Evolutionary conservation across 2,113 vertebrate genomes (phyloP), one percentile per base, ranked within the genome.

Genomic region (Eptesicus fuscus): DNA sequence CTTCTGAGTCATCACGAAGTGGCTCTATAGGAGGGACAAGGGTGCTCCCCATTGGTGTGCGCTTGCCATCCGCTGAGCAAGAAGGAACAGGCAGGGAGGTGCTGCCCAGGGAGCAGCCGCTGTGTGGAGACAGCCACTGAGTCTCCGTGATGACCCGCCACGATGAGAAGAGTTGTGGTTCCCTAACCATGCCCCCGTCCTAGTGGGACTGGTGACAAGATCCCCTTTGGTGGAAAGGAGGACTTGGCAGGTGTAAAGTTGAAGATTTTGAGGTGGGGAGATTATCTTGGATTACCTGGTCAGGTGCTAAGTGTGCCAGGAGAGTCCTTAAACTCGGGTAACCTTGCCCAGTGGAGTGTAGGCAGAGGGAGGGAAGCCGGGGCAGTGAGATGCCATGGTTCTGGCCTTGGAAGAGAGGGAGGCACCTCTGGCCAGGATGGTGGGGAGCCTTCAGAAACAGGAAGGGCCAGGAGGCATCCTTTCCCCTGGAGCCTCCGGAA

Each of bases 11-110:
- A 6, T 14, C 28, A 2, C 0, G 0, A 25, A 6, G 35, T 1
- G 0, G 8, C 9, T 47, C 61, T 47, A 9, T 5, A 47, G 51
- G 30, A 82, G 83, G 13, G 59, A 14, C 1, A 9, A 40, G 67
- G 56, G 3, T 2, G 35, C 37, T 82, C 77, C 1, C 2, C 9
- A 4, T 0, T 0, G 0, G 0, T 13, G 30, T 17, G 1, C 0
- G 0, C 0, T 0, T 9, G 35, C 40, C 30, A 61, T 4, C 32
- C 2, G 10, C 35, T 23, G 4, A 7, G 10, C 51, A 4, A 2
- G 0, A 25, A 30, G 1, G 9, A 22, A 17, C 13, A 1, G 5
- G 5, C 5, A 0, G 37, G 7, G 18, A 5, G 1, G 7, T 1
- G 1, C 9, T 11, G 0, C 1, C 23, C 18, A 22, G 2, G 8